A percentile compares a stretch with the other conserved stretches of the same genome.
Conservation (phyloP, 2,888 invertebrate genomes). For the Steromphala cineraria region DNA sequence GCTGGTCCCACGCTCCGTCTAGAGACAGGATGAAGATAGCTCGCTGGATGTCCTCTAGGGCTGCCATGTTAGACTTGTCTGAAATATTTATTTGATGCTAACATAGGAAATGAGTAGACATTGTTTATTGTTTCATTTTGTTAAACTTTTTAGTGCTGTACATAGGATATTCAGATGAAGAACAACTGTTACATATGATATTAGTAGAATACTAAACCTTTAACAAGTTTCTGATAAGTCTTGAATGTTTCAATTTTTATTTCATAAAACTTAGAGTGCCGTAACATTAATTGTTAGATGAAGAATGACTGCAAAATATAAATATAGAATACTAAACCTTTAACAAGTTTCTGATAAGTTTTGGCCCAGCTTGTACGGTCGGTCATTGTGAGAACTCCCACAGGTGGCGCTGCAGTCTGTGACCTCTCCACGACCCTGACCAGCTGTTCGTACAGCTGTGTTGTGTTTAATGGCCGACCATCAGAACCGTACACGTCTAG, state of each 20-base stretch:
- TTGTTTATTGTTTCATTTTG: too few relatives aligned
- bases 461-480: conserved; percentile 78
- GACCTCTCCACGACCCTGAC: conserved; percentile 80
- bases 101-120: too few relatives aligned
- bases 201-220: too few relatives aligned
- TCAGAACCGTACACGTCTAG: conserved; percentile 67
- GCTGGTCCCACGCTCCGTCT: conserved; percentile 79
- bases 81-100: conserved; percentile 26
- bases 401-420: conserved; percentile 72
- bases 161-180: too few relatives aligned
- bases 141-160: too few relatives aligned
- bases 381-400: conserved; percentile 89
- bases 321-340: conserved; percentile 62
- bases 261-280: too few relatives aligned
- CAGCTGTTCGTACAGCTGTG: conserved; percentile 82
- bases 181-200: too few relatives aligned
- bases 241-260: too few relatives aligned
- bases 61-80: conserved; percentile 76
- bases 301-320: too few relatives aligned
- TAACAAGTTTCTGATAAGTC: too few relatives aligned
- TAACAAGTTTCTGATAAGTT: conserved; percentile 80
- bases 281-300: too few relatives aligned
- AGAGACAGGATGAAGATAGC: conserved; percentile 88
- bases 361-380: conserved; percentile 87
- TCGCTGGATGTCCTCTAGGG: conserved; percentile 83